phyloP scores from a whole-genome alignment of 2,888 invertebrate species.

The Caenorhabditis panamensis region DNA sequence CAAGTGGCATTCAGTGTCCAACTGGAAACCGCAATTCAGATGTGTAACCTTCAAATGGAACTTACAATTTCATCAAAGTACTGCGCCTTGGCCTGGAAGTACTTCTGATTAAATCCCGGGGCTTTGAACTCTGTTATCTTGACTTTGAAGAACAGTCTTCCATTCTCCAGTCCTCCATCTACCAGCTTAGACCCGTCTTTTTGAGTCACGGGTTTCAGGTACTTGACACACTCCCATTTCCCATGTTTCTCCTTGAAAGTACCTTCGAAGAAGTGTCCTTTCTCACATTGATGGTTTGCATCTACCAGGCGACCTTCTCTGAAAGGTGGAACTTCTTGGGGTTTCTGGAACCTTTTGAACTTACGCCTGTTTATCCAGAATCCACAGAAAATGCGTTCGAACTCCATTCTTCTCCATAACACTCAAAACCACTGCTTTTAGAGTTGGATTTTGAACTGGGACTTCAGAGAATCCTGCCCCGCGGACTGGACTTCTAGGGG shows the following conservation, averaged over 20 bases:
- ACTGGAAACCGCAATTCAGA: too few relatives aligned
- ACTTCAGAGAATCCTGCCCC: constrained; percentile 19
- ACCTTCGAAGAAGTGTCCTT: constrained; percentile 9
- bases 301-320: background rate
- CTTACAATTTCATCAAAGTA: background rate
- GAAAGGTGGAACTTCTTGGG: background rate
- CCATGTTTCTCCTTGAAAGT: background rate
- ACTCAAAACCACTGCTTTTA: constrained; percentile 33
- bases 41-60: background rate
- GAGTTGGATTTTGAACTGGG: background rate
- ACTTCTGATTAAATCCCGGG: background rate
- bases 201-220: background rate
- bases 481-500: background rate
- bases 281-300: background rate
- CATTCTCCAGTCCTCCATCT: background rate
- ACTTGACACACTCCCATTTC: background rate
- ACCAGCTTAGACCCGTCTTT: background rate
- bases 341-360: background rate
- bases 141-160: background rate
- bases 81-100: background rate
- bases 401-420: background rate
- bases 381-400: constrained; percentile 29
- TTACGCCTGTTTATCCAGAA: constrained; percentile 23
- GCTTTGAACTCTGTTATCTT: background rate
- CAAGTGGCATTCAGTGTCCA: too few relatives aligned